phyloP scores from a whole-genome alignment of 2,888 invertebrate species.

The Unio delphinus region DNA sequence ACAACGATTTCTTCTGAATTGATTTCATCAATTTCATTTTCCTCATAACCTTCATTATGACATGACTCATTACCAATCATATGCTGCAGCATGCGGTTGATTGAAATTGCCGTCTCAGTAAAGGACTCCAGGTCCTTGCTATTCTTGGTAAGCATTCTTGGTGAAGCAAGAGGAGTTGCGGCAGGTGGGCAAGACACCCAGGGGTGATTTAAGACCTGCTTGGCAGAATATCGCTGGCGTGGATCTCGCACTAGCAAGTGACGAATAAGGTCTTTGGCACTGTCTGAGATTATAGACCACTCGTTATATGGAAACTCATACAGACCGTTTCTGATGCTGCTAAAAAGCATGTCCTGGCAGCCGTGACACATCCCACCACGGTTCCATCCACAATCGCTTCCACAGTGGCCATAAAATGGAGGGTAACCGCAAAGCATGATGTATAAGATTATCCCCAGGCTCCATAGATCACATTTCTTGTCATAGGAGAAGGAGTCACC shows the following conservation, averaged over 20 bases:
- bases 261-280: too few relatives aligned
- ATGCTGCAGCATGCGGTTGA: constrained; percentile 95
- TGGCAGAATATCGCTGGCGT: too few relatives aligned
- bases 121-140: constrained; percentile 82
- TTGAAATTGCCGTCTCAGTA: constrained; percentile 96
- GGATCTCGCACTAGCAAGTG: too few relatives aligned
- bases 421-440: constrained; percentile 97
- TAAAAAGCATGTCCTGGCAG: constrained; percentile 87
- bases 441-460: constrained; percentile 90
- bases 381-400: constrained; percentile 95
- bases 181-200: constrained; percentile 63
- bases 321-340: constrained; percentile 85
- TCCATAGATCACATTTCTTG: constrained; percentile 73
- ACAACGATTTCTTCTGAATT: constrained; percentile 62
- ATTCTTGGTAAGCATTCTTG: constrained; percentile 89
- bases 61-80: constrained; percentile 75
- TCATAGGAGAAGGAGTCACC: too few relatives aligned
- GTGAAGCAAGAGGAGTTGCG: constrained; percentile 80
- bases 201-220: too few relatives aligned
- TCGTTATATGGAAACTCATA: constrained; percentile 88
- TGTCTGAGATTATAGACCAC: constrained; percentile 87
- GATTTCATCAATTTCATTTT: constrained; percentile 37
- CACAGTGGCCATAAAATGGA: constrained; percentile 97
- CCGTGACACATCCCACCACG: constrained; percentile 91
- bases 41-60: constrained; percentile 40